phyloP scores from a whole-genome alignment of 2,797 vertebrate genomes.

The Chaetodon trifasciatus region DNA sequence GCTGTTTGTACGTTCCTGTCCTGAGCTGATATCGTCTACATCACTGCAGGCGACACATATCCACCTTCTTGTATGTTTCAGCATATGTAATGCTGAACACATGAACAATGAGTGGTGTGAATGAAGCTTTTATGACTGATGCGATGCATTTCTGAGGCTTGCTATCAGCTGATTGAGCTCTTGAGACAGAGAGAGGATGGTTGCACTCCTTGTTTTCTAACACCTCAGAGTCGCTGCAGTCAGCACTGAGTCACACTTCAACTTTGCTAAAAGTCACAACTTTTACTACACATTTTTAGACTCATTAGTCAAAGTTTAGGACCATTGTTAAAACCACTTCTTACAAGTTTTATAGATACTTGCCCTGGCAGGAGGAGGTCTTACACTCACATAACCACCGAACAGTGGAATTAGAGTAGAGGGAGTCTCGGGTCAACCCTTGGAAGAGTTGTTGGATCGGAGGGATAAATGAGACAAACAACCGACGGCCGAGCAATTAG shows the following conservation, averaged over 20 bases:
- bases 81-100: no score
- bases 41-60: no score
- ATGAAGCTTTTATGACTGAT: no score
- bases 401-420: not conserved
- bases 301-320: not conserved
- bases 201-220: no score
- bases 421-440: not conserved
- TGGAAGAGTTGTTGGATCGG: not conserved
- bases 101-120: no score
- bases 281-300: not conserved
- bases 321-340: not conserved
- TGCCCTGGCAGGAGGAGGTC: not conserved
- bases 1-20: no score
- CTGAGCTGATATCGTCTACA: no score
- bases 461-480: not conserved
- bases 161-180: no score
- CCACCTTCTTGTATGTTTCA: no score
- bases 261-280: not conserved
- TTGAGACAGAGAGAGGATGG: no score
- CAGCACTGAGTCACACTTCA: not conserved
- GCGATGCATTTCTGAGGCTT: no score
- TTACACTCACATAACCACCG: conserved; percentile 6
- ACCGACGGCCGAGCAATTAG: conserved; percentile 11
- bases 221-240: no score
- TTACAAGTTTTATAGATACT: not conserved